Percentiles rank a stretch among this genome's conserved stretches.
Conservation (phyloP, 2,797 vertebrate genomes). For the Taeniopygia guttata region DNA sequence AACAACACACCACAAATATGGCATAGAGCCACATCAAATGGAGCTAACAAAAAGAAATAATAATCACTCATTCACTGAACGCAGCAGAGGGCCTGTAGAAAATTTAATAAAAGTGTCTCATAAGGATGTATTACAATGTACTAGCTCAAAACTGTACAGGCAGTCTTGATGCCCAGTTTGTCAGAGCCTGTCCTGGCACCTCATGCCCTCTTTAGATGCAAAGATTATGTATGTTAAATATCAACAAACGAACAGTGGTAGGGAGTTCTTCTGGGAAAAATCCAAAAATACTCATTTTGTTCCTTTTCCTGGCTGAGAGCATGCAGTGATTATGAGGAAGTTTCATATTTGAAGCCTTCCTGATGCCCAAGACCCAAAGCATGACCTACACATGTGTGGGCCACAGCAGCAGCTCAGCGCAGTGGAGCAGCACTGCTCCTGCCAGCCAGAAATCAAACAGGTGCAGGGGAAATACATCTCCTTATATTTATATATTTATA, state of each 20-base stretch:
- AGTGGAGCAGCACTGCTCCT: not conserved
- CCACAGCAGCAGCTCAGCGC: not conserved
- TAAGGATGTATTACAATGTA: not conserved
- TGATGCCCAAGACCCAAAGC: not conserved
- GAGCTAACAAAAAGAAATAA: constrained; percentile 27
- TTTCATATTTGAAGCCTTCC: not conserved
- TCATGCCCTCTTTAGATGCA: not conserved
- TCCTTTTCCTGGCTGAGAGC: not conserved
- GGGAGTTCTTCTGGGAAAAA: not conserved
- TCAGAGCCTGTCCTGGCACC: not conserved
- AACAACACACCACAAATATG: not conserved
- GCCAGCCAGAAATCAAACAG: not conserved
- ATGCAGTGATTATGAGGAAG: not conserved
- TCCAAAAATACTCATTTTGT: not conserved
- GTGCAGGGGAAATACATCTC: not conserved
- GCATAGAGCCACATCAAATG: constrained; percentile 11
- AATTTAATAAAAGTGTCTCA: not conserved
- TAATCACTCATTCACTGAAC: not conserved
- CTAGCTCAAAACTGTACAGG: not conserved
- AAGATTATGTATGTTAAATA: not conserved
- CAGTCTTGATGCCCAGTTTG: not conserved
- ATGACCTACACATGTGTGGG: accelerated
- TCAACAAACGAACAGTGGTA: not conserved
- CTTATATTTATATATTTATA: no score
- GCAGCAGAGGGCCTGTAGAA: not conserved